Evolutionary conservation across 2,113 vertebrate species (phyloP).

Genomic region (Scolopax mira): DNA sequence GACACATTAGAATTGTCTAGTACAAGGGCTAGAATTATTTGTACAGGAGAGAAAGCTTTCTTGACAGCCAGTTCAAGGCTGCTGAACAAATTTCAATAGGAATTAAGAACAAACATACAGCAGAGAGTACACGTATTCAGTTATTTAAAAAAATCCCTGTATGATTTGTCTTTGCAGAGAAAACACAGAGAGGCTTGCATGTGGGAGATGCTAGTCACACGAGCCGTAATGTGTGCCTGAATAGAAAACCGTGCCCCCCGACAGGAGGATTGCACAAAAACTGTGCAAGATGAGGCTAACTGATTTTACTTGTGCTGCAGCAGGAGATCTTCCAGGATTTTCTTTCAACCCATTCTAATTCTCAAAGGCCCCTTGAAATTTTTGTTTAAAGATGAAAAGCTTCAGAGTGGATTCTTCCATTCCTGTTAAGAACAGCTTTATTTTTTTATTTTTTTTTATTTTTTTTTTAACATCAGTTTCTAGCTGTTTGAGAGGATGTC

Average conservation of each 20-base stretch:
- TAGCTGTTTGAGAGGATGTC: background rate
- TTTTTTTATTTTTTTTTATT: background rate
- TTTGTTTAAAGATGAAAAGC: background rate
- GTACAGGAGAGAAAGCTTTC: background rate
- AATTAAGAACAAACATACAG: background rate
- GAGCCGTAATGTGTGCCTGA: background rate
- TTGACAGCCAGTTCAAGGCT: background rate
- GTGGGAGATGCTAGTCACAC: background rate
- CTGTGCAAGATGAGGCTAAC: background rate
- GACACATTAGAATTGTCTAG: background rate
- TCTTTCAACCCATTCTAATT: background rate
- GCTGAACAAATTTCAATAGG: background rate
- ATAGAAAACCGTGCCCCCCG: background rate
- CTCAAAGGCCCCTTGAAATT: background rate
- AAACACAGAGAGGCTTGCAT: background rate
- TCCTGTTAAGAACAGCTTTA: background rate
- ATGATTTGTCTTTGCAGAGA: background rate
- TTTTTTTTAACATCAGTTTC: background rate
- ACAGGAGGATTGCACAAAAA: background rate
- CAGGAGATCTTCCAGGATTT: background rate
- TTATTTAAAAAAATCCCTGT: background rate
- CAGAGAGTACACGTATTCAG: background rate
- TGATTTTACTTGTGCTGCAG: background rate
- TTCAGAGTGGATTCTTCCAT: background rate
- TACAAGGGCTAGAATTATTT: background rate